Evolutionary conservation across 2,888 invertebrate species (phyloP).

Genomic region (Arenicola marina): DNA sequence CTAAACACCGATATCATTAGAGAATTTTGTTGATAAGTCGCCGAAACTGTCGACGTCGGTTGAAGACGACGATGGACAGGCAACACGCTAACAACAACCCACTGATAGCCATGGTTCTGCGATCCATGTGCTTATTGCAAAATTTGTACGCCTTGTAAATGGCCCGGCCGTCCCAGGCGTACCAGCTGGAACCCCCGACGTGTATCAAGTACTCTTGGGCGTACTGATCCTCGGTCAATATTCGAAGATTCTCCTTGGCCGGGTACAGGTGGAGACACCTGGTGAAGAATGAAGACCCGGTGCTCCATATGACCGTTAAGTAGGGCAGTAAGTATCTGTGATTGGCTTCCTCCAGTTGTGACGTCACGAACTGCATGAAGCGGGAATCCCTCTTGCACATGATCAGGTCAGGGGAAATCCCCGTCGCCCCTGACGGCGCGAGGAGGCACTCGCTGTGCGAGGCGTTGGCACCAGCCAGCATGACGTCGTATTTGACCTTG

Average conservation of each 20-base stretch:
- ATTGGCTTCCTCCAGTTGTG: not conserved
- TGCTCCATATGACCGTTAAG: not conserved
- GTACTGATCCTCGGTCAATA: not conserved
- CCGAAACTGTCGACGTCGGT: too few species aligned
- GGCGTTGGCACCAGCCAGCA: not conserved
- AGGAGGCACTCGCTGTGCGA: not conserved
- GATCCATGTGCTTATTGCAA: too few species aligned
- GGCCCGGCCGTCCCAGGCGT: not conserved
- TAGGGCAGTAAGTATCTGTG: not conserved
- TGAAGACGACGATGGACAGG: too few species aligned
- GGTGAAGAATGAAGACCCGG: not conserved
- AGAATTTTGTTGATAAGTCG: too few species aligned
- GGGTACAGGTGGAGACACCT: not conserved
- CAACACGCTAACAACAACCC: too few species aligned
- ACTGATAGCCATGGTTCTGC: too few species aligned
- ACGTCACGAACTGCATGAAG: not conserved
- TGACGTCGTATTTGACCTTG: not conserved
- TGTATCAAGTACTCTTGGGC: not conserved
- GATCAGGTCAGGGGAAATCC: not conserved
- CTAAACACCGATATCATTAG: too few species aligned
- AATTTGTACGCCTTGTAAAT: too few species aligned
- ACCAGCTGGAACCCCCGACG: not conserved
- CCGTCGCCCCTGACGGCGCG: not conserved
- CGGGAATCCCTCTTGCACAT: not conserved
- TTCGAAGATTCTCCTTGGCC: not conserved